These are phyloP conservation scores for Pseudolycoriella hygida DNA, from an alignment of 2,888 invertebrate species.

Conservation along the genomic window DNA sequence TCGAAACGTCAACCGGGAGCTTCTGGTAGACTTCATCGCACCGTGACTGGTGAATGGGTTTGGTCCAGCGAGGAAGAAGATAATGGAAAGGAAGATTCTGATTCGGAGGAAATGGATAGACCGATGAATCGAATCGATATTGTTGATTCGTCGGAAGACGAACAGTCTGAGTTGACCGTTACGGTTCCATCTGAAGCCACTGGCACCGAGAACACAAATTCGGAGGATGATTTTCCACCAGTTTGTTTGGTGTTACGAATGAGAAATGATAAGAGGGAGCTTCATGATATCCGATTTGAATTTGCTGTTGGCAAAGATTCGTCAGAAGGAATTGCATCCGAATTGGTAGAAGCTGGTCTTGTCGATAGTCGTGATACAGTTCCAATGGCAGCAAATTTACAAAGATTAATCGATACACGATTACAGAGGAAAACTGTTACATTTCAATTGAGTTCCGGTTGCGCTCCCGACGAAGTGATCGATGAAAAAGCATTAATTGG, in stretches of 20 bases:
- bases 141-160: conserved; percentile 40
- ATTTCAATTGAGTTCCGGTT: conserved; percentile 65
- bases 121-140: conserved; percentile 42
- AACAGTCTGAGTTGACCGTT: conserved; percentile 32
- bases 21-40: conserved; percentile 71
- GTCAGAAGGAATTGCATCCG: conserved; percentile 82
- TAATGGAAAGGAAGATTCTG: conserved; percentile 35
- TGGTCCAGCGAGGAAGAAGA: conserved; percentile 94
- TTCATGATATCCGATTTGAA: conserved; percentile 97
- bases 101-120: conserved; percentile 33
- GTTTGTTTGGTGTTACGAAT: conserved; percentile 78
- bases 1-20: conserved; percentile 70
- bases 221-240: conserved; percentile 30
- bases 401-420: conserved; percentile 67
- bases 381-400: conserved; percentile 84
- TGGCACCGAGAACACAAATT: conserved; percentile 24
- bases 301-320: conserved; percentile 79
- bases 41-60: conserved; percentile 94
- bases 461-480: conserved; percentile 57
- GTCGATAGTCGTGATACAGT: conserved; percentile 82
- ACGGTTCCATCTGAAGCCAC: conserved; percentile 28
- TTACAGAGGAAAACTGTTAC: conserved; percentile 56
- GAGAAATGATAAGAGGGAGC: conserved; percentile 74
- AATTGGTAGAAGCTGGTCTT: conserved; percentile 86
- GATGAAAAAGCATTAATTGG: conserved; percentile 93